These are phyloP conservation scores for Meda fulgida DNA, from an alignment of 2,797 vertebrate species.

Conservation along the genomic window DNA sequence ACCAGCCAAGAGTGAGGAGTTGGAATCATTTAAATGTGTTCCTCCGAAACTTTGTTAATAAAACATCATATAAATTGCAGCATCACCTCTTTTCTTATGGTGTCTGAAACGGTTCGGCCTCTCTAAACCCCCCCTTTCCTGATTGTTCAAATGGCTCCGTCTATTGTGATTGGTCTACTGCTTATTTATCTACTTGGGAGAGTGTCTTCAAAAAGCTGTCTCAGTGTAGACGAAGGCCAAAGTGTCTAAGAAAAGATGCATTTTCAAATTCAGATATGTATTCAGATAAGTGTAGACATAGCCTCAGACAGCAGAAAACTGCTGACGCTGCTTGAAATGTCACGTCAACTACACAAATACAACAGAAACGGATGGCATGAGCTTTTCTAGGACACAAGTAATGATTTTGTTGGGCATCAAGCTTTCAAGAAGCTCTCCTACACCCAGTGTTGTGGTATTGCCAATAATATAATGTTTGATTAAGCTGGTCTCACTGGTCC, in stretches of 20 bases:
- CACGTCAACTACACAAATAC: neutral
- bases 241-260: neutral
- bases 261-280: neutral
- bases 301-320: neutral
- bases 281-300: neutral
- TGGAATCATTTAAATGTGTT: no score
- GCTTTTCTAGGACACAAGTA: neutral
- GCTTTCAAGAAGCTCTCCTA: neutral
- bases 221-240: neutral
- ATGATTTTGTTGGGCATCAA: neutral
- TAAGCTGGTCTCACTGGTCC: constrained; percentile 29
- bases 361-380: neutral
- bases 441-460: neutral
- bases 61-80: no score
- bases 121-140: neutral
- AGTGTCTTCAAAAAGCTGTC: neutral
- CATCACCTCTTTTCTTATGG: no score
- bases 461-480: constrained; percentile 31
- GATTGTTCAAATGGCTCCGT: no score
- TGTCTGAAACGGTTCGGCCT: neutral
- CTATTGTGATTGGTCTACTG: no score
- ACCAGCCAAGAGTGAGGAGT: no score
- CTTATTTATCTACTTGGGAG: neutral
- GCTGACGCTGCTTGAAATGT: neutral
- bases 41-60: no score